A percentile compares a stretch with the other conserved stretches of the same genome.
Evolutionary conservation across 1,140 invertebrate genomes (phyloP).

Genomic region (Heliconius hewitsoni): DNA sequence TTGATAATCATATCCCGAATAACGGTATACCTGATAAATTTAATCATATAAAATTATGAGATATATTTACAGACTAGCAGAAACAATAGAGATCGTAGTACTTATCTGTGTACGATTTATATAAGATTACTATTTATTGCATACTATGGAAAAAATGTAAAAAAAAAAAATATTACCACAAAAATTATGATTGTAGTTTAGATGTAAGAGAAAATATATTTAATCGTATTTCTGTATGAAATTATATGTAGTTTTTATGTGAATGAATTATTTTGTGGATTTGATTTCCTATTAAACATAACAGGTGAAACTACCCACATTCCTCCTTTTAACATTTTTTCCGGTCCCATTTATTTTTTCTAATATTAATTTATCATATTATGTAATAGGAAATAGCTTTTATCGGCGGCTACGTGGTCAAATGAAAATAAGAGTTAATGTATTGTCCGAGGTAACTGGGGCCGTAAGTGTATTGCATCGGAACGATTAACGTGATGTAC

Average conservation of each 20-base stretch:
- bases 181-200: constrained; percentile 74
- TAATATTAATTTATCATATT: no score
- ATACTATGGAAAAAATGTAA: constrained; percentile 75
- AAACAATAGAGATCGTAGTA: constrained; percentile 60
- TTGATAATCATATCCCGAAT: constrained; percentile 70
- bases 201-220: constrained; percentile 78
- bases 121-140: constrained; percentile 75
- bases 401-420: no score
- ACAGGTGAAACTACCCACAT: constrained; percentile 56
- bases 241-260: constrained; percentile 82
- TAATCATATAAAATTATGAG: constrained; percentile 59
- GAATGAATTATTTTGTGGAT: constrained; percentile 73
- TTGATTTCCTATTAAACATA: constrained; percentile 70
- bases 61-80: constrained; percentile 71
- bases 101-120: constrained; percentile 67
- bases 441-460: no score
- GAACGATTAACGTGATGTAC: no score
- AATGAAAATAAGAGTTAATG: no score
- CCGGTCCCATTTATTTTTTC: background rate
- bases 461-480: no score
- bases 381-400: no score
- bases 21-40: constrained; percentile 74
- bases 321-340: constrained; percentile 27
- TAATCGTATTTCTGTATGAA: constrained; percentile 81
- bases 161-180: constrained; percentile 70